These are phyloP conservation scores for Apis dorsata DNA, from an alignment of 1,140 invertebrate genomes.

Conservation along the genomic window DNA sequence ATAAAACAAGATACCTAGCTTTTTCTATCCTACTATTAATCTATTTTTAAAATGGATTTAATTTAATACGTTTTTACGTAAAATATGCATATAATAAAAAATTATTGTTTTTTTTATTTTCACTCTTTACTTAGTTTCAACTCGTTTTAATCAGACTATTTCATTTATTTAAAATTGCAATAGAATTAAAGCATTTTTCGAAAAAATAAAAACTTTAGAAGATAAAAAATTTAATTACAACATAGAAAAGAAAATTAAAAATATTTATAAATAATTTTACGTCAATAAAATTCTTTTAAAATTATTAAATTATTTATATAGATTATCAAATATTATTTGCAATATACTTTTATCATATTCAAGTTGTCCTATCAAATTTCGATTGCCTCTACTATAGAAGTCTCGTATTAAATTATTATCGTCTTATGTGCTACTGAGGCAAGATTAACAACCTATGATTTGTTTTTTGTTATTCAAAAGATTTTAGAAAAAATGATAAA, in stretches of 20 bases:
- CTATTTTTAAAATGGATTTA: not conserved
- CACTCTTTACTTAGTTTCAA: not conserved
- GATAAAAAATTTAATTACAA: not conserved
- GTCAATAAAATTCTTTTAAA: not conserved
- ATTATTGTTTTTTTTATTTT: constrained; percentile 6
- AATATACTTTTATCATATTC: not conserved
- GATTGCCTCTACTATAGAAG: constrained; percentile 1
- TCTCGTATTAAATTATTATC: constrained; percentile 23
- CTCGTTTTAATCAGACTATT: not conserved
- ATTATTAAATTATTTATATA: constrained; percentile 13
- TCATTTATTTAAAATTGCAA: not conserved
- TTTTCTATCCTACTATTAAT: not conserved
- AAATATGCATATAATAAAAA: not conserved
- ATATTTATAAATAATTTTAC: not conserved
- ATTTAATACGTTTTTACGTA: not conserved
- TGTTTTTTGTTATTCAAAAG: constrained; percentile 42
- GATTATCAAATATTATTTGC: not conserved
- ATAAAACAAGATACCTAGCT: constrained; percentile 6
- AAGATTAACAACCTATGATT: constrained; percentile 48
- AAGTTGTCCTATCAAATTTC: not conserved
- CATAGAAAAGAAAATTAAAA: not conserved
- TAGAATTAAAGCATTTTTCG: not conserved
- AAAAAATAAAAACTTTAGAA: not conserved
- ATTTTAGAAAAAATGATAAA: constrained; percentile 39
- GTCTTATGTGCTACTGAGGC: constrained; percentile 46